Base-by-base conservation (phyloP, 2,888 invertebrate genomes). In the Stegana nigrithorax region DNA sequence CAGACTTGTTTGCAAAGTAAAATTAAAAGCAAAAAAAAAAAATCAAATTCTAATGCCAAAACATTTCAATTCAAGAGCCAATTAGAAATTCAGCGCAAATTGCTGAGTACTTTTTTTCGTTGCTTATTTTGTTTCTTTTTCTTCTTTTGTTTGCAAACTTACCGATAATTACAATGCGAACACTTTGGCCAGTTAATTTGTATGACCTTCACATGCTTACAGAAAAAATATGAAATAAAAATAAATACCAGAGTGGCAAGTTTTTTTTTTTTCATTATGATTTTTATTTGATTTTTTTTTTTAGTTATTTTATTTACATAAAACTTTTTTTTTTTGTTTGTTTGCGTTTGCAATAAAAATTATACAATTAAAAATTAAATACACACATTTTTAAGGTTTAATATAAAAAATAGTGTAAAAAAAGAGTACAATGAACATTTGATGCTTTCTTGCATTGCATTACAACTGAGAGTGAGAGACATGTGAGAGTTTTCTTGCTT, bases 381-480 rank as follows among this genome's bases (percentile, higher is more conserved):
- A 50, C 26, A 50, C 26, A 26, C 26, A 12, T 45, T 45, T 45
- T 50, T 50, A 50, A 39, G 14, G 17, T 17, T 14, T 29, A 7
- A 45, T 50, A 50, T 50, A 26, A 26, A 50, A 39, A 50, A 50
- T 50, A 50, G 50, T 50, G 50, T 50, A 50, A 50, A 23, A n/a
- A n/a, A 7, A 26, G 50, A 50, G 26, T 50, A 50, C 21, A 50
- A 23, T 25, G 17, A 36, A 39, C 10, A 39, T 14, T 39, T 39
- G 6, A 14, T 39, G 39, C 17, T 39, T 10, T 55, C 14, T 44
- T 58, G 21, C 45, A 45, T 58, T 60, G 51, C 42, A 39, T 51
- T 39, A 47, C 63, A 67, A 67, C 60, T 78, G 76, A 75, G 80
- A 64, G 70, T 80, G 80, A 80, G 80, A 75, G 78, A 80, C 75